Evolutionary conservation across 2,888 invertebrate genomes (phyloP).

Genomic region (Spisula solida): DNA sequence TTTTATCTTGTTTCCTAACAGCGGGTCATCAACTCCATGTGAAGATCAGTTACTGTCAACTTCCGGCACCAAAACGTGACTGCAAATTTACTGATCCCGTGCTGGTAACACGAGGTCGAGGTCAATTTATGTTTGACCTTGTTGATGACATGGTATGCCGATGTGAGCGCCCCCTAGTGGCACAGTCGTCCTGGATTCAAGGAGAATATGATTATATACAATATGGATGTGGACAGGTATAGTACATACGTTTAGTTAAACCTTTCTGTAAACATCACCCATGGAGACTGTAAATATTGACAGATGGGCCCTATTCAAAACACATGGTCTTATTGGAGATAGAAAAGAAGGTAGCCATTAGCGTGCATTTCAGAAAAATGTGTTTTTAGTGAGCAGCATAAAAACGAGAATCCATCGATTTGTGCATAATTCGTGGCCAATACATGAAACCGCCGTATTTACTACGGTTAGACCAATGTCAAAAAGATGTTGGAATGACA

Average conservation of each 20-base stretch:
- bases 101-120: conserved; percentile 43
- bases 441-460: too few species aligned
- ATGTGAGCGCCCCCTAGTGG: conserved; percentile 47
- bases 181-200: conserved; percentile 38
- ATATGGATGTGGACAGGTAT: conserved; percentile 58
- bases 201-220: conserved; percentile 39
- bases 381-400: too few species aligned
- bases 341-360: too few species aligned
- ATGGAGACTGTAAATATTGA: too few species aligned
- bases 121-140: conserved; percentile 46
- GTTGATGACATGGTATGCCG: conserved; percentile 33
- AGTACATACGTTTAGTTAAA: background rate
- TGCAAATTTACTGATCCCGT: conserved; percentile 41
- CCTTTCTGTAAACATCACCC: background rate
- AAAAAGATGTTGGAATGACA: too few species aligned
- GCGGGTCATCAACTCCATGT: conserved; percentile 33
- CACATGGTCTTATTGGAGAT: too few species aligned
- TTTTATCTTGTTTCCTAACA: background rate
- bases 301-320: too few species aligned
- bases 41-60: conserved; percentile 52
- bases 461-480: too few species aligned
- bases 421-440: too few species aligned
- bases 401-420: too few species aligned
- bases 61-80: conserved; percentile 30
- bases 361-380: too few species aligned